Evolutionary conservation across 2,113 vertebrate genomes (phyloP).

Genomic region (Tragelaphus scriptus): DNA sequence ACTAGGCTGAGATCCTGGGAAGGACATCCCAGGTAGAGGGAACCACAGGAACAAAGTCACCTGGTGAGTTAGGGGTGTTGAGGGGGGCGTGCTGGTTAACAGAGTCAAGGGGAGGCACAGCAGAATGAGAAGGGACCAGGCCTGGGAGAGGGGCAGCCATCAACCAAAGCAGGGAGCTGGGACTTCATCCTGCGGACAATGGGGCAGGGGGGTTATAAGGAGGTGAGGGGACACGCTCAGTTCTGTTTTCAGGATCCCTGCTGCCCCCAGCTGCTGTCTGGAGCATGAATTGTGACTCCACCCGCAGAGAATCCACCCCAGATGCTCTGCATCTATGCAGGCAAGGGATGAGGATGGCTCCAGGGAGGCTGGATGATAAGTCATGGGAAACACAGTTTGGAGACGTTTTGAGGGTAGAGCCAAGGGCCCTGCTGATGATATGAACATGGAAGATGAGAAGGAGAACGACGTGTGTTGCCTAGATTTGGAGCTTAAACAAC

Average conservation of each 20-base stretch:
- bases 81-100: rapidly evolving
- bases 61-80: neutral
- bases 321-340: rapidly evolving
- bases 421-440: neutral
- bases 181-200: neutral
- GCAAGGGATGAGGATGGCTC: neutral
- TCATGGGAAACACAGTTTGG: neutral
- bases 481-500: neutral
- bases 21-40: neutral
- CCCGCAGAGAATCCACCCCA: rapidly evolving
- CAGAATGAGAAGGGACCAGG: rapidly evolving
- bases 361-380: rapidly evolving
- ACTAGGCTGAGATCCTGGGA: neutral
- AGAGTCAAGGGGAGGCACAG: neutral
- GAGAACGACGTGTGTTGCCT: rapidly evolving
- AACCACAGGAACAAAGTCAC: neutral
- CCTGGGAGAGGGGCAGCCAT: rapidly evolving
- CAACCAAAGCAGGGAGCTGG: neutral
- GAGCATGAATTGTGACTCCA: neutral
- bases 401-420: neutral
- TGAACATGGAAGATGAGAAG: neutral
- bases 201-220: rapidly evolving
- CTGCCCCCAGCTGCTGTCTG: neutral
- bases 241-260: neutral
- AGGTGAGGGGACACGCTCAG: rapidly evolving